Base-by-base conservation (phyloP, 2,797 vertebrate genomes). In the Halcyon leucocephala region DNA sequence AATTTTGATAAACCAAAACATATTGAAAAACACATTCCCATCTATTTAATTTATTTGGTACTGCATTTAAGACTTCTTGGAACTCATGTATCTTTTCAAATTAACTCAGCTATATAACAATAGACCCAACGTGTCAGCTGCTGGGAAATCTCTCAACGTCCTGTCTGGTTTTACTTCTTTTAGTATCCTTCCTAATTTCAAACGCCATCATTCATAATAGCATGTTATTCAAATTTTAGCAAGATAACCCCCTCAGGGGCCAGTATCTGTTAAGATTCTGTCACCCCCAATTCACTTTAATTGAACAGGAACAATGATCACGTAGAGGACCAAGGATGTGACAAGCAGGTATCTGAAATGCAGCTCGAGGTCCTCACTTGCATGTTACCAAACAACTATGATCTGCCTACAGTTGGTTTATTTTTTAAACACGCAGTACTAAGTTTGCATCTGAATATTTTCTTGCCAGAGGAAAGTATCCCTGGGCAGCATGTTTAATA, bases 141-240 rank as follows among this genome's bases (percentile, higher is more conserved):
- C 80, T 64, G 52, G 74, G 29, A 89, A 85, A 90, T 55, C 62
- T 92, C 21, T 2, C n/a, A 72, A 16, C 6, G 1, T 28, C 39
- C 39, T 80, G 20, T 62, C 86, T 94, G 42, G 94, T 94, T 96
- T 95, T 96, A 95, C 79, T 93, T 61, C 21, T 80, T 70, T 86
- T 62, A 52, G 44, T 42, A 94, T 58, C 82, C 58, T 76, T 51
- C n/a, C 33, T 72, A 78, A 90, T 93, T 94, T 93, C 73, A 91
- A 66, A 76, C 25, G 44, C 42, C 37, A 67, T 94, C 41, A 78
- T 81, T 93, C 69, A 85, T 78, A 65, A 70, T n/a, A 69, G 12
- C 8, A 90, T 31, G 31, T 58, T 71, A 91, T 78, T 94, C 61
- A 86, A 65, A 95, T 93, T 66, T 95, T 84, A 84, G 41, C 62